Evolutionary conservation across 2,113 vertebrate species (phyloP), one percentile per base, ranked within the genome.

Genomic region (Vimba vimba): DNA sequence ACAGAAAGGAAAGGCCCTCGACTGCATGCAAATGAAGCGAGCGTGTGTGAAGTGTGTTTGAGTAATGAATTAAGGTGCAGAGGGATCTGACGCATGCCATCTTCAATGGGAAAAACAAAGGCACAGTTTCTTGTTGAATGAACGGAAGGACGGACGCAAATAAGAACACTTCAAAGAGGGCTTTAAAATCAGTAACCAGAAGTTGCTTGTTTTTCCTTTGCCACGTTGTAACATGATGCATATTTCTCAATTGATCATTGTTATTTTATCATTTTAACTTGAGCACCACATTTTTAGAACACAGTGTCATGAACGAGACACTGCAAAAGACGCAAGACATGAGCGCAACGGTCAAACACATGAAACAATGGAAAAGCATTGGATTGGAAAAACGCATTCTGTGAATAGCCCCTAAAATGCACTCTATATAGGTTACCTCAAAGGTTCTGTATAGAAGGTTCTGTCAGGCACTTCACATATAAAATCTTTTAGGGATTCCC

Each of bases 101-200:
- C 43, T 66, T 57, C n/a, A 81, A 21, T 76, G 21, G 30, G 30
- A 39, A 30, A 60, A 80, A 85, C 47, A 83, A 64, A 59, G 30
- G 43, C 13, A 3, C 15, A 1, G 57, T 59, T 83, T n/a, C 79
- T 68, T 82, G 66, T 81, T 55, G 68, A 85, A 64, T n/a, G n/a
- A 83, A 78, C 71, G 79, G 87, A 81, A 73, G 27, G 25, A 33
- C 39, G 39, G 33, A 39, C 59, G n/a, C 64, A 88, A 82, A 59
- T 75, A 13, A 85, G 68, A 82, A 15, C 47, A 50, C 83, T 88
- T 85, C 79, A 85, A 82, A 88, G 19, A 74, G 2, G 12, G 8
- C 79, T 85, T 88, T 69, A 76, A 69, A 85, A 81, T 13, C 73
- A 13, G n/a, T 47, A 36, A 79, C 15, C 79, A 43, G 23, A 45